phyloP scores from a whole-genome alignment of 2,113 vertebrate species.

The Coreoperca whiteheadi region DNA sequence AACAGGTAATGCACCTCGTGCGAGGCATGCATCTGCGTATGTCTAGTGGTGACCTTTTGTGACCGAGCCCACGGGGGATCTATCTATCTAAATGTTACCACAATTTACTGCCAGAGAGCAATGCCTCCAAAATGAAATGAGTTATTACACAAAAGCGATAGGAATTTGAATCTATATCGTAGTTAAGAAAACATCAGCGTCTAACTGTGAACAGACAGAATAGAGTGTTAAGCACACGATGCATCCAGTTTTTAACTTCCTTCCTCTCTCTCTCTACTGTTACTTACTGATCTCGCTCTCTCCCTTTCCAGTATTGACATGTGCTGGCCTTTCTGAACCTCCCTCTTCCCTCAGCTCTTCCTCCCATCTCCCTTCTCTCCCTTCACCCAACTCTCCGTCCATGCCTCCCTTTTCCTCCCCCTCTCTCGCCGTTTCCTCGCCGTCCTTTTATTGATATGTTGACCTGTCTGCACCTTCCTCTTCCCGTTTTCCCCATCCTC shows the following conservation, averaged over 20 bases:
- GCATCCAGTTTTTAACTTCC: background rate
- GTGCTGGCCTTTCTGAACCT: slow-evolving; percentile 67
- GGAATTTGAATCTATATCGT: background rate
- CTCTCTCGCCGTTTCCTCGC: background rate
- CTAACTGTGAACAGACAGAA: background rate
- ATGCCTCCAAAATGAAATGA: background rate
- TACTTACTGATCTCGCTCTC: background rate
- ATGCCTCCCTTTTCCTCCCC: background rate
- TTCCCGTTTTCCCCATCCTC: background rate
- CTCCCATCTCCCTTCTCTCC: background rate
- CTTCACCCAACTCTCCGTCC: background rate
- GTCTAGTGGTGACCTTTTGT: too few relatives aligned
- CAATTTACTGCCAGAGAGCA: background rate
- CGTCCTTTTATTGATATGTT: slow-evolving; percentile 59
- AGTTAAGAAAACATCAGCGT: background rate
- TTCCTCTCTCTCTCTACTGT: background rate
- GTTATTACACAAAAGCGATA: background rate
- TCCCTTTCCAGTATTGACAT: slow-evolving; percentile 48
- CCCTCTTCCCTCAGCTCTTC: slow-evolving; percentile 17
- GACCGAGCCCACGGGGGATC: too few relatives aligned
- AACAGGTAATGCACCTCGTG: too few relatives aligned
- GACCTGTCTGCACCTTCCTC: slow-evolving; percentile 48
- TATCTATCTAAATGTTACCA: background rate
- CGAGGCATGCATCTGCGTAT: too few relatives aligned
- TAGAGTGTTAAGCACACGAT: background rate